Evolutionary conservation across 2,888 invertebrate genomes (phyloP), one percentile per base, ranked within the genome.

Genomic region (Homarus gammarus): DNA sequence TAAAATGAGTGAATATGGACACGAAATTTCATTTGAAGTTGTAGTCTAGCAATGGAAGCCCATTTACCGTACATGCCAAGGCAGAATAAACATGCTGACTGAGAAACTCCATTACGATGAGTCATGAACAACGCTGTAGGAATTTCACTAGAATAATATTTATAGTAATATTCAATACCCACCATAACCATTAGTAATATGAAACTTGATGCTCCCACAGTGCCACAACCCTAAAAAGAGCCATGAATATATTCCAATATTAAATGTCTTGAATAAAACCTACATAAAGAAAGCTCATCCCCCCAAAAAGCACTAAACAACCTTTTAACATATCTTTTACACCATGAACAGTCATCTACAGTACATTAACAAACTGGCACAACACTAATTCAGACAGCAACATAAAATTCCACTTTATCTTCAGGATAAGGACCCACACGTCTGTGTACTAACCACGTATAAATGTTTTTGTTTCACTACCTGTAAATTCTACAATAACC

Each of bases 171-270:
- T 56, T 56, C 56, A 56, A 18, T 56, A 56, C 56, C 56, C 56
- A 56, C 56, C 56, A 56, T 56, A 56, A 56, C 18, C 56, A 56
- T 56, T 56, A 22, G 56, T 56, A 56, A 56, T 56, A 56, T 56
- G 56, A 56, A 56, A 56, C 56, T 12, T 56, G 56, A 56, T 56
- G 56, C 56, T 22, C 56, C 56, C 3, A 56, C 56, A 56, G 56
- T 56, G 56, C 56, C 56, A 56, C 56, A 56, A 56, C 15, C 56
- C 56, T 56, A 56, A 56, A 56, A 56, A 56, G 56, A 56, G 56
- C 56, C 56, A 56, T 56, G 56, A 56, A 56, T 56, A 56, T 56
- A 56, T 56, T 56, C 56, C 56, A 22, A 22, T 56, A 22, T 56
- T 56, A 56, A 56, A 56, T 56, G 22, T 56, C 56, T 18, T 5